These are phyloP conservation scores for Pelobates cultripes DNA, from an alignment of 2,797 vertebrate genomes.

Conservation along the genomic window DNA sequence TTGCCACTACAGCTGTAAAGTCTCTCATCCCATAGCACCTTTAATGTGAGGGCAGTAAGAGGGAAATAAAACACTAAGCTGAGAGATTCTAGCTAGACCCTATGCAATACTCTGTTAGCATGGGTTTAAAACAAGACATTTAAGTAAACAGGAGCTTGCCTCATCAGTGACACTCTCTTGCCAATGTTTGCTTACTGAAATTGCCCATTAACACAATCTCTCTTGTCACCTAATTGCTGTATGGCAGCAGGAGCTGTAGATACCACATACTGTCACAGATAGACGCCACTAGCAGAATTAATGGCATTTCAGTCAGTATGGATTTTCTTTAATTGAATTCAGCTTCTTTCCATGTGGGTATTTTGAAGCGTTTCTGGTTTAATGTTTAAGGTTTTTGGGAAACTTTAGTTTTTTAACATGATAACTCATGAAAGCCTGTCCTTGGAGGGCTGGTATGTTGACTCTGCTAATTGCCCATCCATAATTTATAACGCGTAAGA, in stretches of 20 bases:
- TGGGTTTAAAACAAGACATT: constrained; percentile 16
- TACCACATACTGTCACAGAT: constrained; percentile 26
- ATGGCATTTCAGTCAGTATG: constrained; percentile 17
- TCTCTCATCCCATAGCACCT: not conserved
- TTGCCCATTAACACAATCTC: constrained; percentile 44
- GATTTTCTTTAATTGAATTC: constrained; percentile 39
- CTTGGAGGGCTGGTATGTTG: not conserved
- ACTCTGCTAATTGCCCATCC: constrained; percentile 2
- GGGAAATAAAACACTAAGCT: constrained; percentile 1
- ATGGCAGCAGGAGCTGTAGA: constrained; percentile 34
- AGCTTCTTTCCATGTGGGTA: constrained; percentile 34
- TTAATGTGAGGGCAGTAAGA: not conserved
- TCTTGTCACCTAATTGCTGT: constrained; percentile 32
- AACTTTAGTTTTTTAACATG: constrained; percentile 1
- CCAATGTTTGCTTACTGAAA: constrained; percentile 47
- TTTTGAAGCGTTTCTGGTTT: constrained; percentile 3
- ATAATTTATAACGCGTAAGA: not conserved
- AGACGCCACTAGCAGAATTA: constrained; percentile 29
- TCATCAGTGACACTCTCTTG: constrained; percentile 38
- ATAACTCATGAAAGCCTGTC: not conserved
- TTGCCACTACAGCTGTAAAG: constrained; percentile 4
- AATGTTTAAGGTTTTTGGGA: constrained; percentile 2
- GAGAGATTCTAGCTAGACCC: not conserved
- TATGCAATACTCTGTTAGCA: not conserved
- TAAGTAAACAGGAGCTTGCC: constrained; percentile 15